These are phyloP conservation scores for Trogon melanurus DNA, from an alignment of 2,113 vertebrate genomes.

Conservation along the genomic window DNA sequence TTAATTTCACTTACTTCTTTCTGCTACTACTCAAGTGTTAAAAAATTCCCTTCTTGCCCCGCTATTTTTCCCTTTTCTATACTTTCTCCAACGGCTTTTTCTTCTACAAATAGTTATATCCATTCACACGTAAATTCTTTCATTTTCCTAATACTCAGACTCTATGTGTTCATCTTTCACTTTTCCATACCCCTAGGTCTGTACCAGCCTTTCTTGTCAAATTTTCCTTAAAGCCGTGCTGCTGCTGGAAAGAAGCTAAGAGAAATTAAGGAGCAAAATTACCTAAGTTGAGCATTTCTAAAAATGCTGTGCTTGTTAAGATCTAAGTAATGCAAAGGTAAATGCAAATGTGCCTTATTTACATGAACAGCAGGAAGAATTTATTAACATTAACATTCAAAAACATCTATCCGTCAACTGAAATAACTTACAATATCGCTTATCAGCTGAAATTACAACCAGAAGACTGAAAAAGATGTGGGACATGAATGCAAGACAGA, in stretches of 20 bases:
- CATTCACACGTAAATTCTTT: background rate
- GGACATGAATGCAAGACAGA: background rate
- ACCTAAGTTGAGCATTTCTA: background rate
- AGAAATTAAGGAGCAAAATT: background rate
- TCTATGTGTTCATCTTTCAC: background rate
- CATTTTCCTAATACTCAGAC: background rate
- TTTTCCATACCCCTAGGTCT: background rate
- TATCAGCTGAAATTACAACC: background rate
- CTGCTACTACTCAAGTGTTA: background rate
- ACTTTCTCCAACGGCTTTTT: background rate
- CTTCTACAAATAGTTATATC: background rate
- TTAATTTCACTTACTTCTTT: background rate
- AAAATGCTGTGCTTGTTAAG: slow-evolving; percentile 14
- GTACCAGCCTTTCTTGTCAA: background rate
- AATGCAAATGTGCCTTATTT: background rate
- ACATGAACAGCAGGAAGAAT: background rate
- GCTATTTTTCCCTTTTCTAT: background rate
- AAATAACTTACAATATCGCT: background rate
- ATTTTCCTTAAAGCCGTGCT: background rate
- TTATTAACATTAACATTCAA: background rate
- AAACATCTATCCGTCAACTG: background rate
- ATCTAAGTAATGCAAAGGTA: slow-evolving; percentile 22
- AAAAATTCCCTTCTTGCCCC: background rate
- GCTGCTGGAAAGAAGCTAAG: background rate
- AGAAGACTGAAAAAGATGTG: background rate